phyloP scores from a whole-genome alignment of 2,888 invertebrate genomes.

The Melanchra persicariae region DNA sequence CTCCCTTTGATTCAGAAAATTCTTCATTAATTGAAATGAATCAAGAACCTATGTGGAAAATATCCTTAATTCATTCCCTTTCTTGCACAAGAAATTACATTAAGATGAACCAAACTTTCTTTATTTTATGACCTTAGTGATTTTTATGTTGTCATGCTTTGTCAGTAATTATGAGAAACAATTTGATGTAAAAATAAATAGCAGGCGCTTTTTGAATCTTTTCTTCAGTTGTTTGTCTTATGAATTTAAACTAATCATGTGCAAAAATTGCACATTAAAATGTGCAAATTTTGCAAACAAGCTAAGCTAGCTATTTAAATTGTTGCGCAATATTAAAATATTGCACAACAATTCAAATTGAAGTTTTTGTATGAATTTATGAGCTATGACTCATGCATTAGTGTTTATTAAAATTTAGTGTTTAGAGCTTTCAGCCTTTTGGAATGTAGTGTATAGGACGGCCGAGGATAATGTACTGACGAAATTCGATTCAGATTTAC shows the following conservation, averaged over 20 bases:
- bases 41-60: not conserved
- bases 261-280: not conserved
- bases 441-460: constrained; percentile 7
- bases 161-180: not conserved
- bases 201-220: not conserved
- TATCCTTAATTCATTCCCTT: not conserved
- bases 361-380: not conserved
- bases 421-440: constrained; percentile 1
- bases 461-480: not conserved
- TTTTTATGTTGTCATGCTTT: not conserved
- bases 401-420: constrained; percentile 10
- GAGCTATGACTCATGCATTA: constrained; percentile 34
- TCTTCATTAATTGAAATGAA: not conserved
- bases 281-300: too few species aligned
- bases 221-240: not conserved
- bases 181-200: not conserved
- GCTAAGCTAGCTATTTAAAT: too few species aligned
- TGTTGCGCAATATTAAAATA: too few species aligned
- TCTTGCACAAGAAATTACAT: not conserved
- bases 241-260: constrained; percentile 4
- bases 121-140: not conserved
- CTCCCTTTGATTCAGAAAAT: not conserved
- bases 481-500: not conserved
- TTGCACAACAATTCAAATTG: constrained; percentile 35
- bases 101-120: not conserved